A percentile compares a stretch with the other conserved stretches of the same genome.
Conservation (phyloP, 2,797 vertebrate genomes). For the Meriones psammophilus region DNA sequence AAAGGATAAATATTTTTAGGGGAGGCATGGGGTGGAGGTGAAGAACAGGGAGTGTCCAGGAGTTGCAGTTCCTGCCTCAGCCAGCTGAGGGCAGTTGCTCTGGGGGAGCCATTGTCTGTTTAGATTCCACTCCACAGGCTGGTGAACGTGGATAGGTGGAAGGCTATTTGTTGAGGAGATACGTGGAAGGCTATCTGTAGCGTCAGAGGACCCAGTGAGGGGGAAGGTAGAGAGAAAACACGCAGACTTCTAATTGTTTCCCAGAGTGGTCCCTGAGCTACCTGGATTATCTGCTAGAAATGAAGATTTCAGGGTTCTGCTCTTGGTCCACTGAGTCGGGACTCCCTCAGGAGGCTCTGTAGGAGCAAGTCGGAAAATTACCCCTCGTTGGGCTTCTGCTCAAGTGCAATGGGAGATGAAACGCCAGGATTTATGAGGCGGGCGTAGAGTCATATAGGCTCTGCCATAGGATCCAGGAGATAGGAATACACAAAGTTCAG, state of each 20-base stretch:
- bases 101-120: background rate
- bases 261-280: background rate
- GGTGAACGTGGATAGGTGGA: background rate
- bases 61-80: slow-evolving; percentile 43
- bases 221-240: background rate
- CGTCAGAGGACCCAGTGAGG: background rate
- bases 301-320: background rate
- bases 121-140: background rate
- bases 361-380: background rate
- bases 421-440: background rate
- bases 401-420: background rate
- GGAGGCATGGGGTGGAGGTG: background rate
- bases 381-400: background rate
- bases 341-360: background rate
- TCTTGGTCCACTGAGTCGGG: background rate
- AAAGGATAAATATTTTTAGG: slow-evolving; percentile 23
- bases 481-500: background rate
- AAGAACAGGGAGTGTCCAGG: background rate
- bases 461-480: background rate
- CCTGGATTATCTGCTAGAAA: background rate
- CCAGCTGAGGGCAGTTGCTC: slow-evolving; percentile 60
- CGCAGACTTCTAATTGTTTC: background rate
- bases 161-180: background rate
- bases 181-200: slow-evolving; percentile 26
- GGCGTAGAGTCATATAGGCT: background rate